Percentiles rank a stretch among this genome's conserved stretches.
phyloP scores from a whole-genome alignment of 1,140 invertebrate species.

The silkworm (Bombyx mori) region ASM3026992v2 NC_085115.1:16627501-16628000 shows the following conservation, averaged over 20 bases:
- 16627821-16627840: not conserved
- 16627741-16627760: conserved; percentile 15
- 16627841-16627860: too few relatives aligned
- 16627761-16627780: conserved; percentile 10
- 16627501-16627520: not conserved
- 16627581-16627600: not conserved
- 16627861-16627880: too few relatives aligned
- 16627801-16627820: conserved; percentile 14
- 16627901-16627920: too few relatives aligned
- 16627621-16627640: not conserved
- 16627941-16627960: too few relatives aligned
- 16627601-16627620: conserved; percentile 5
- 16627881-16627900: too few relatives aligned
- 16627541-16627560: not conserved
- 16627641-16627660: conserved; percentile 39
- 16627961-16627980: too few relatives aligned
- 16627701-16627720: conserved; percentile 16
- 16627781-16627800: conserved; percentile 17
- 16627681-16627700: conserved; percentile 24
- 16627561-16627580: not conserved
- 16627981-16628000: too few relatives aligned
- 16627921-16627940: too few relatives aligned
- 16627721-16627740: conserved; percentile 8
- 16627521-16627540: not conserved
- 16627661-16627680: conserved; percentile 13